Percentiles rank a stretch among this genome's conserved stretches.
Conservation (phyloP, 2,797 vertebrate species). For the Myiotriccus ornatus region DNA sequence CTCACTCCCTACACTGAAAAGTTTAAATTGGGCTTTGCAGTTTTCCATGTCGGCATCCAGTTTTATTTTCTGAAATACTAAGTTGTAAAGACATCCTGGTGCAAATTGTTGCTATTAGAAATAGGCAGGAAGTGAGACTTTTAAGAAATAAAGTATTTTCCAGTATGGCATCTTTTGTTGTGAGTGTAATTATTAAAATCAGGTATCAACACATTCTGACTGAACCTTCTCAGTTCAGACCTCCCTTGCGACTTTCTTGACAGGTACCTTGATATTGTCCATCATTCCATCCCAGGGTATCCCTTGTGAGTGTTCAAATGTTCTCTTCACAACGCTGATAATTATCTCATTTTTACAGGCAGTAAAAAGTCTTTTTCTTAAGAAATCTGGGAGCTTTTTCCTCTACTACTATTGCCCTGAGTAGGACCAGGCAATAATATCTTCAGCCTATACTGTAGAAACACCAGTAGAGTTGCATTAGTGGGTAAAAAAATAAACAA, state of each 20-base stretch:
- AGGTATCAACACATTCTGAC: background rate
- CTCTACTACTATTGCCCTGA: background rate
- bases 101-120: background rate
- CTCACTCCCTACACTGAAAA: background rate
- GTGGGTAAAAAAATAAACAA: background rate
- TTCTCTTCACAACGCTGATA: background rate
- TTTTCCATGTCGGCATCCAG: background rate
- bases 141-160: background rate
- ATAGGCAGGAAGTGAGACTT: background rate
- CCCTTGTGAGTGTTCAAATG: background rate
- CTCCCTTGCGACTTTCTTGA: background rate
- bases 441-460: background rate
- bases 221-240: background rate
- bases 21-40: background rate
- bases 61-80: background rate
- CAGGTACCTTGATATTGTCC: background rate
- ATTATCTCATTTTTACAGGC: background rate
- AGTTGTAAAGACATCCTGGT: background rate
- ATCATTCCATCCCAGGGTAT: background rate
- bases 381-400: background rate
- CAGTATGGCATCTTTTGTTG: background rate
- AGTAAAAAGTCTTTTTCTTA: background rate
- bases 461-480: background rate
- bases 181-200: background rate
- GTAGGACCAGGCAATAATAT: background rate